Conservation (phyloP, 2,113 vertebrate genomes). For the Chinchilla lanigera region DNA sequence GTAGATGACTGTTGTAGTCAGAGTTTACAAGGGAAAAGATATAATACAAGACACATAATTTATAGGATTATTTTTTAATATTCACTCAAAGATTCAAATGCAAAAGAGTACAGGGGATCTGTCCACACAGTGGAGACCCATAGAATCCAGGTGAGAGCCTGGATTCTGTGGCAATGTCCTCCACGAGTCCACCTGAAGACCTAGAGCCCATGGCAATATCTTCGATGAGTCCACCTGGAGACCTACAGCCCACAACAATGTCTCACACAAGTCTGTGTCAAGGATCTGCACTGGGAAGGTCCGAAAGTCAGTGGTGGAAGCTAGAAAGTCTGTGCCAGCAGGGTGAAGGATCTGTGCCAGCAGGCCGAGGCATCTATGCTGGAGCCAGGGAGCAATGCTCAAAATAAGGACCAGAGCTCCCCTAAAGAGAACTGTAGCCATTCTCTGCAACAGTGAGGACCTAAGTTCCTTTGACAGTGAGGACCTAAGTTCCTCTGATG, state of each 20-base stretch:
- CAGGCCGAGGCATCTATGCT: too few relatives aligned
- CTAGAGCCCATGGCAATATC: neutral
- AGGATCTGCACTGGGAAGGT: neutral
- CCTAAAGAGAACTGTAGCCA: too few relatives aligned
- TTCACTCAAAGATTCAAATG: neutral
- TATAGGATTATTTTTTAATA: neutral
- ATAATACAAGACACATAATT: neutral
- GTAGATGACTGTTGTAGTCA: neutral
- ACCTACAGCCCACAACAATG: neutral
- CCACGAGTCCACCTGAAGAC: neutral
- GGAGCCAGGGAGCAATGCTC: too few relatives aligned
- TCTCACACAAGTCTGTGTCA: neutral
- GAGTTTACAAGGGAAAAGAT: neutral
- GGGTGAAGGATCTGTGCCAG: too few relatives aligned
- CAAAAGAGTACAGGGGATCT: neutral
- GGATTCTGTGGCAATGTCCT: neutral
- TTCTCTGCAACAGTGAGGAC: too few relatives aligned
- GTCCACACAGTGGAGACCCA: neutral
- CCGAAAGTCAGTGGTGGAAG: too few relatives aligned
- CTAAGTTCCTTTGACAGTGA: too few relatives aligned
- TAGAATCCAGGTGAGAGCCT: too few relatives aligned
- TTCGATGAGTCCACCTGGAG: neutral
- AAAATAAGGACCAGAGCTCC: too few relatives aligned
- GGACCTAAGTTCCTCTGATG: neutral
- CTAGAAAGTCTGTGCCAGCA: too few relatives aligned